These are phyloP conservation scores for Saguinus oedipus DNA, from an alignment of 2,797 vertebrate genomes.

Conservation along the genomic window DNA sequence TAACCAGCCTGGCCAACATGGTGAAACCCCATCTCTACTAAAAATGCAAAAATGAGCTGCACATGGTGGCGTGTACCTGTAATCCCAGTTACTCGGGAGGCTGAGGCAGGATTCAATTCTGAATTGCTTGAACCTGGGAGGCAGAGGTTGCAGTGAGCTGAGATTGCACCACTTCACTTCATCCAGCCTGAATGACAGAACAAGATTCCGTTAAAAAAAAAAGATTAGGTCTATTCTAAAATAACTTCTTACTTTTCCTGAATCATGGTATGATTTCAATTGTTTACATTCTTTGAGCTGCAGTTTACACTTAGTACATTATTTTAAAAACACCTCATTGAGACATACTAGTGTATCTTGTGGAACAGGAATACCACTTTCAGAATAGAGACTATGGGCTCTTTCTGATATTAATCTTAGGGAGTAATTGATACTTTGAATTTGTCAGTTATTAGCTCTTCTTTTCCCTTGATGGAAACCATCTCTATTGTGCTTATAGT, in stretches of 20 bases:
- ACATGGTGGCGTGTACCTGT: fast-evolving
- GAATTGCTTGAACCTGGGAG: not conserved
- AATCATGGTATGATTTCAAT: not conserved
- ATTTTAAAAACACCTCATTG: not conserved
- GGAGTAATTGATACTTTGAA: not conserved
- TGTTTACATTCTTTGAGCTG: not conserved
- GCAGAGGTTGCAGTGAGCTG: not conserved
- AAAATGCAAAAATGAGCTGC: not conserved
- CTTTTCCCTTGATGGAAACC: not conserved
- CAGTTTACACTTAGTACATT: not conserved
- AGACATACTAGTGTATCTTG: not conserved
- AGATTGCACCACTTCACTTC: not conserved
- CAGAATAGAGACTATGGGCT: not conserved
- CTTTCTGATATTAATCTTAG: not conserved
- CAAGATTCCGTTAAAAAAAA: fast-evolving
- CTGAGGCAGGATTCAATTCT: not conserved
- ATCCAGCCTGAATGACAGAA: not conserved
- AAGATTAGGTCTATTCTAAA: not conserved
- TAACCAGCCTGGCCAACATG: not conserved
- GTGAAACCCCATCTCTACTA: not conserved
- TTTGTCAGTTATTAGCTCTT: not conserved
- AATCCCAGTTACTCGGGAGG: no score
- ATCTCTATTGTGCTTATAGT: not conserved
- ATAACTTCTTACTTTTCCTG: not conserved
- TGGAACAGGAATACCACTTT: not conserved